Evolutionary conservation across 2,113 vertebrate genomes (phyloP).

Genomic region (Phrynocephalus versicolor): DNA sequence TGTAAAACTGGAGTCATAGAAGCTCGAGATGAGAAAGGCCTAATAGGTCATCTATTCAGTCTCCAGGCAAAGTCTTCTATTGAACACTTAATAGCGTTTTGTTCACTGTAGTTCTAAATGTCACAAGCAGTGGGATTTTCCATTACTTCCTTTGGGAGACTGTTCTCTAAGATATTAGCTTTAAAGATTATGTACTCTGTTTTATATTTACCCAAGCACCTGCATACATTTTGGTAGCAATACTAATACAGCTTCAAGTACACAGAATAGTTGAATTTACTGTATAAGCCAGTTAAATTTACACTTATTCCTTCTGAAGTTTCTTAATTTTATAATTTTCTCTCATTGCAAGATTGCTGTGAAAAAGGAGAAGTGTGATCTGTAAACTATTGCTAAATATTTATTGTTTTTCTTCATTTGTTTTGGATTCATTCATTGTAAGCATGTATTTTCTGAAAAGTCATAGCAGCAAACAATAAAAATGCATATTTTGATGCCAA

Average conservation of each 20-base stretch:
- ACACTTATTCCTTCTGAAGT: background rate
- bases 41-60: constrained; percentile 41
- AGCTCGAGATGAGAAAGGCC: constrained; percentile 4
- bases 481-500: background rate
- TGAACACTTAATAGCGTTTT: constrained; percentile 44
- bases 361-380: background rate
- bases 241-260: background rate
- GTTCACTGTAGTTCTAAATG: constrained; percentile 29
- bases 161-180: constrained; percentile 15
- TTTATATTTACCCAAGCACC: background rate
- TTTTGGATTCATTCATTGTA: background rate
- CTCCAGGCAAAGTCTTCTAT: background rate
- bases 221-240: constrained; percentile 40
- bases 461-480: background rate
- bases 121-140: constrained; percentile 20
- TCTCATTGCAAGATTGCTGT: background rate
- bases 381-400: background rate
- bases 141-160: constrained; percentile 25
- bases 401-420: background rate
- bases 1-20: background rate
- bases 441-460: background rate
- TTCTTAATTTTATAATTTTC: background rate
- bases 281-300: background rate
- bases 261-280: background rate
- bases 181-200: background rate